Evolutionary conservation across 2,888 invertebrate genomes (phyloP).

Genomic region (Rhogogaster chlorosoma): DNA sequence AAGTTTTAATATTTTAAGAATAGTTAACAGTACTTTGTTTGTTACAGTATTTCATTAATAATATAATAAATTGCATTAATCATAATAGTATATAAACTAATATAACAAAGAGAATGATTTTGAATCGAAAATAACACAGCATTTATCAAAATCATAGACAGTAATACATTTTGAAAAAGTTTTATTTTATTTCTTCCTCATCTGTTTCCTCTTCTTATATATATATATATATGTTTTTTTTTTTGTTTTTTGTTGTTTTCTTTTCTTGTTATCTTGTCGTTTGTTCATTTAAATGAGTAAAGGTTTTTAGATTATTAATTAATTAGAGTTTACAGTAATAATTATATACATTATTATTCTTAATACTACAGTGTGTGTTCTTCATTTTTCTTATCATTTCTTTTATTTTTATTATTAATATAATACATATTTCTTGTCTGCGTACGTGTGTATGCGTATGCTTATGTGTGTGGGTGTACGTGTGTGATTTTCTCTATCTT

Average conservation of each 20-base stretch:
- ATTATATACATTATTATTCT: slow-evolving; percentile 75
- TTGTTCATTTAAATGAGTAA: slow-evolving; percentile 26
- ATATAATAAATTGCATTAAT: slow-evolving; percentile 76
- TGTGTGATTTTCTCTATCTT: slow-evolving; percentile 30
- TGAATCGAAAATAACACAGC: slow-evolving; percentile 59
- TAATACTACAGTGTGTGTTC: slow-evolving; percentile 67
- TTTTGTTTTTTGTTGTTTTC: slow-evolving; percentile 26
- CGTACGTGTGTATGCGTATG: neutral
- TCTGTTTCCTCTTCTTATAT: slow-evolving; percentile 36
- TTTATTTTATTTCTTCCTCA: slow-evolving; percentile 33
- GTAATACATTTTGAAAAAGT: slow-evolving; percentile 52
- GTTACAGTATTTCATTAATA: slow-evolving; percentile 75
- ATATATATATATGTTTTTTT: too few species aligned
- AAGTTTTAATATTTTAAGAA: slow-evolving; percentile 77
- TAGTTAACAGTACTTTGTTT: slow-evolving; percentile 77
- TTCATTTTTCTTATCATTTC: slow-evolving; percentile 45
- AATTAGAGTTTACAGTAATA: slow-evolving; percentile 70
- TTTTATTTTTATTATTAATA: slow-evolving; percentile 53
- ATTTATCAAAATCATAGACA: slow-evolving; percentile 52
- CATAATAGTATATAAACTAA: slow-evolving; percentile 74
- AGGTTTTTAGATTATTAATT: slow-evolving; percentile 41
- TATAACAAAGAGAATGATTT: slow-evolving; percentile 72
- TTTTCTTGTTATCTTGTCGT: slow-evolving; percentile 24
- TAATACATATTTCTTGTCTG: slow-evolving; percentile 42
- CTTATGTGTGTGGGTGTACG: neutral